Evolutionary conservation across 2,113 vertebrate species (phyloP), one percentile per base, ranked within the genome.

Genomic region (Brachyhypopomus gauderio): DNA sequence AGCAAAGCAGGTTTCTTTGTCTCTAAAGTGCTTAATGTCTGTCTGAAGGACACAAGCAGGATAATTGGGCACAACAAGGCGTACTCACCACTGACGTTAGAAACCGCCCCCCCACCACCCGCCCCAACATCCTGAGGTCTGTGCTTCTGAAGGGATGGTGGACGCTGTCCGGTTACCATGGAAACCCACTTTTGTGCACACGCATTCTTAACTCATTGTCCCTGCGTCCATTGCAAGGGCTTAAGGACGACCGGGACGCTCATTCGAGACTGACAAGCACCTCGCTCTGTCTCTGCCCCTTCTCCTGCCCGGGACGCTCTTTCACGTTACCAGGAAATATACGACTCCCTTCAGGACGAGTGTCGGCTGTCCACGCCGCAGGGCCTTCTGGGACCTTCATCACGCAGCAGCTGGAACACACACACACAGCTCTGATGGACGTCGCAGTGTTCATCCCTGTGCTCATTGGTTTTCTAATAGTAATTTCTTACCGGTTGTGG

Each of bases 151-250:
- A 82, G 80, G 86, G 92, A 90, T 89, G 85, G 83, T 77, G 90
- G 89, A 91, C 92, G 91, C 86, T 69, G 85, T 89, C 90, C 87
- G 81, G 85, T 94, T 64, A 5, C 91, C 91, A 90, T 93, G 83
- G 92, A 89, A 91, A 93, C 91, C 72, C 86, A 88, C 90, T 91
- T 91, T 86, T 88, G 76, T 88, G 85, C 87, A 87, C 90, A 89
- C 88, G 85, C 90, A 91, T 91, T 93, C 90, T 88, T 71, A 20
- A 38, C 87, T 89, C 91, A 92, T 92, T 93, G 91, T 92, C 71
- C 90, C 88, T 87, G 2, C 45, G 45, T 11, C 72, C 86, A 78
- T 76, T 69, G 88, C 83, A 84, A 74, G 88, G 89, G 87, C 84
- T 70, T 73, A 84, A 81, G 70, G 75, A 82, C 62, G 56, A 63